Conservation (phyloP, 2,797 vertebrate genomes). For the Luscinia megarhynchos region DNA sequence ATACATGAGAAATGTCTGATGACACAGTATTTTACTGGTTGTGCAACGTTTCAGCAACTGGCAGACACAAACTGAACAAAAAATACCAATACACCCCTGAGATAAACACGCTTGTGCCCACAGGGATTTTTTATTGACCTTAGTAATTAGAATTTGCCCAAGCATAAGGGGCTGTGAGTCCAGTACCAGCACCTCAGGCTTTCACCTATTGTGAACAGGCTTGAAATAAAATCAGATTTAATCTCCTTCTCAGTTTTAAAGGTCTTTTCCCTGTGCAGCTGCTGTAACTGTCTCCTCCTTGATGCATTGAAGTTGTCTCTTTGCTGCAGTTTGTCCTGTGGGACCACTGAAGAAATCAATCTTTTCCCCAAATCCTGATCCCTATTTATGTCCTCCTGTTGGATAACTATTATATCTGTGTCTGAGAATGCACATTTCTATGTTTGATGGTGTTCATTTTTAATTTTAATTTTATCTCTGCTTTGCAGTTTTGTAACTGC, state of each 20-base stretch:
- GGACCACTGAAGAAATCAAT: not conserved
- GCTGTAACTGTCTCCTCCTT: not conserved
- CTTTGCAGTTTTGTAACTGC: not conserved
- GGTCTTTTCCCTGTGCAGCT: not conserved
- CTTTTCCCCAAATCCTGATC: not conserved
- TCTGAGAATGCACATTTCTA: not conserved
- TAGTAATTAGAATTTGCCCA: not conserved
- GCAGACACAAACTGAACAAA: not conserved
- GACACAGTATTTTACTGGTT: not conserved
- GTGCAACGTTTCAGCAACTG: not conserved
- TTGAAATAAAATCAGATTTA: not conserved
- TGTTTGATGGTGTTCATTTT: not conserved
- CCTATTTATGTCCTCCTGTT: not conserved
- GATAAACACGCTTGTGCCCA: not conserved
- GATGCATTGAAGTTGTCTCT: not conserved
- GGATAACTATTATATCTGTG: not conserved
- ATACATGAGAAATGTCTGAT: not conserved
- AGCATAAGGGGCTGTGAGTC: not conserved
- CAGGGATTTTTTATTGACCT: fast-evolving
- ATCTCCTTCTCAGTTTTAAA: not conserved
- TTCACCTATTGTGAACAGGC: not conserved
- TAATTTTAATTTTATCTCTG: not conserved
- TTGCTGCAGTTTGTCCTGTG: not conserved
- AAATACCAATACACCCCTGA: not conserved
- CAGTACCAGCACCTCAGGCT: not conserved